Evolutionary conservation across 2,113 vertebrate genomes (phyloP), one percentile per base, ranked within the genome.

Genomic region (Talpa occidentalis): DNA sequence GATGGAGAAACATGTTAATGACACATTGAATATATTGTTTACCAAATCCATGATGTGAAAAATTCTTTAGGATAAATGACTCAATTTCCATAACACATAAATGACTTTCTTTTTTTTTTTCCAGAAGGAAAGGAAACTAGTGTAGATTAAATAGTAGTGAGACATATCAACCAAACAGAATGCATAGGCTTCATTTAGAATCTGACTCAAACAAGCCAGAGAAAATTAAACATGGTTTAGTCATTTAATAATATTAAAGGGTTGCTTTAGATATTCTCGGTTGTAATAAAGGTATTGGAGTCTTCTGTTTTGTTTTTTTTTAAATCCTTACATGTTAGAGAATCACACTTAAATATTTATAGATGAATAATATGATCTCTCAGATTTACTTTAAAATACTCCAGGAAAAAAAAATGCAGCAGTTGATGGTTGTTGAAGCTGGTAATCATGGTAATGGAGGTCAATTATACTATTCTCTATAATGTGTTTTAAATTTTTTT

Each of bases 61-160:
- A 88, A 52, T 78, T 83, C 78, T 59, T 89, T 91, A 82, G 35
- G n/a, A 87, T 44, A 96, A 74, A 83, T 82, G 16, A 89, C 10
- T 62, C 56, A 86, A 35, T 94, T 93, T 94, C 69, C 37, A 90
- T 44, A 95, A 94, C 6, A 88, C 83, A 87, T 79, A 86, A 95
- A 84, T 92, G 76, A 94, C 54, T 52, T 66, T 15, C 81, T 89
- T 80, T 70, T 4, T n/a, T n/a, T n/a, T n/a, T n/a, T n/a, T n/a
- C n/a, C n/a, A n/a, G 73, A 62, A 84, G 2, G 6, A 77, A 79
- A 81, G 59, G 16, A 76, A 82, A 35, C 37, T 90, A 0, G 72
- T 56, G 1, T 56, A 59, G n/a, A 72, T 94, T 90, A 93, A 94
- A 88, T 72, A 90, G 32, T 70, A n/a, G 35, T 76, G 28, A 88